These are phyloP conservation scores for Lycopodina hypogea DNA, from an alignment of 37 sponge, comb jelly and placozoan genomes.

Conservation along the genomic window DNA sequence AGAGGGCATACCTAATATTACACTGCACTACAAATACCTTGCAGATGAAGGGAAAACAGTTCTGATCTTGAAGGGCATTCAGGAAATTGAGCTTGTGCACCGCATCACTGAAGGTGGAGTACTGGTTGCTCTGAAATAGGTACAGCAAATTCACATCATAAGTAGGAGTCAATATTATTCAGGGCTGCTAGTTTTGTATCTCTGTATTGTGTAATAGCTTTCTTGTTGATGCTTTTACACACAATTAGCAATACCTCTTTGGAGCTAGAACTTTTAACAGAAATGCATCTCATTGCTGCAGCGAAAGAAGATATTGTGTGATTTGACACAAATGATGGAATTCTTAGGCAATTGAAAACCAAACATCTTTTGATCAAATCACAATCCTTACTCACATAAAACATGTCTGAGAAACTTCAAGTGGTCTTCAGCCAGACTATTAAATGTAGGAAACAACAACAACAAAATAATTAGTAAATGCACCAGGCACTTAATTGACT, in stretches of 20 bases:
- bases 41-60: conserved; percentile 51
- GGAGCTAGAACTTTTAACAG: conserved; percentile 7
- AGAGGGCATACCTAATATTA: no score
- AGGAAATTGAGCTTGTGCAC: conserved; percentile 32
- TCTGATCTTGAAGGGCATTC: conserved; percentile 27
- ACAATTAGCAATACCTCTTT: neutral
- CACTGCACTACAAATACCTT: conserved; percentile 10
- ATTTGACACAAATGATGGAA: no score
- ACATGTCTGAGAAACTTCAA: neutral
- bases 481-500: no score
- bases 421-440: neutral
- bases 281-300: conserved; percentile 20
- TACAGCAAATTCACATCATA: neutral
- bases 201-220: neutral
- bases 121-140: conserved; percentile 30
- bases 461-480: neutral
- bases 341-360: neutral
- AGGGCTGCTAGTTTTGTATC: neutral
- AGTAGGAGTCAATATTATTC: no score
- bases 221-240: neutral
- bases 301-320: neutral
- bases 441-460: no score
- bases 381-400: neutral
- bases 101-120: conserved; percentile 43
- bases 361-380: neutral